Evolutionary conservation across 2,113 vertebrate genomes (phyloP), one percentile per base, ranked within the genome.

Genomic region (Sylvietta virens): DNA sequence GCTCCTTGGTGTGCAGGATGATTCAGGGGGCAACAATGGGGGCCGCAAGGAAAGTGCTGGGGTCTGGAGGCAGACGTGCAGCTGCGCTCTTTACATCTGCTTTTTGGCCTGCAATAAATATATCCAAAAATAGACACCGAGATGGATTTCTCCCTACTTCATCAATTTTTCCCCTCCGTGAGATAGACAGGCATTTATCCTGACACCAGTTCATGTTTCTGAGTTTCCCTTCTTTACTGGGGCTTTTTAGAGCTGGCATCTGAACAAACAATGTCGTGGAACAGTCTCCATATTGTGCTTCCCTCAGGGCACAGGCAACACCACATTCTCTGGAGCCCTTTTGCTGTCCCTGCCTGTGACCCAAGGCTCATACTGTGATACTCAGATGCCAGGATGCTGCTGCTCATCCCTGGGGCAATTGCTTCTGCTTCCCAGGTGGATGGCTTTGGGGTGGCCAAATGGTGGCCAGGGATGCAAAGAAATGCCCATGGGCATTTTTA

Each of bases 371-470:
- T 6, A 1, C 62, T 28, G 44, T 23, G 30, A 24, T 23, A 78
- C 44, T 16, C 86, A n/a, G 65, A 4, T 1, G 11, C 53, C 22
- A 0, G 6, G 57, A 61, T 0, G 0, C 66, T 28, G 61, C 45
- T 61, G 37, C 39, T 28, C 4, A 30, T 53, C 45, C 50, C 37
- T 11, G 23, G 9, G 15, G 11, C 21, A 84, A 33, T 62, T 0
- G 3, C 72, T 76, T 81, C 64, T 53, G 24, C 61, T 54, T 54
- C 57, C n/a, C 16, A 20, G 19, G 39, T 58, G 33, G 56, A 54
- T 35, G 35, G 64, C 54, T 81, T 78, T 54, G 72, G 21, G 17
- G 28, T 28, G 13, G 39, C 61, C 65, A 53, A 31, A 45, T 3
- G 8, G n/a, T 58, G 60, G 14, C 42, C 54, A 86, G 13, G 47